Conservation (phyloP, 2,797 vertebrate species). For the Setipinna tenuifilis region DNA sequence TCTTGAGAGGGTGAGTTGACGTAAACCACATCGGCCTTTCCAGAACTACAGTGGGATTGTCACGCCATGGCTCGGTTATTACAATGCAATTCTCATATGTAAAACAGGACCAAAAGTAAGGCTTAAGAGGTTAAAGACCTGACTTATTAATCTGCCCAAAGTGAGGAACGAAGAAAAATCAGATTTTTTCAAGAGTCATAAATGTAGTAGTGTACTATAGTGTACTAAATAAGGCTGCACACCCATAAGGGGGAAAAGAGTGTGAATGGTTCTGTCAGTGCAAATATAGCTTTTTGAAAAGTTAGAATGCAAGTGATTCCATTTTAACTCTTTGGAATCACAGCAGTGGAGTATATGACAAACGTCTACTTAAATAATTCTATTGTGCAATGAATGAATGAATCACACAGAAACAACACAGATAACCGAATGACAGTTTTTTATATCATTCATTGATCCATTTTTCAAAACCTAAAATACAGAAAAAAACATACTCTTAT, state of each 20-base stretch:
- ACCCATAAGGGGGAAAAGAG: too few relatives aligned
- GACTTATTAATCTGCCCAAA: background rate
- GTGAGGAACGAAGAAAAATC: background rate
- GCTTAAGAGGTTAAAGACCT: background rate
- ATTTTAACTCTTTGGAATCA: background rate
- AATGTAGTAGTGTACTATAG: too few relatives aligned
- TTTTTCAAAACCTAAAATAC: slow-evolving; percentile 76
- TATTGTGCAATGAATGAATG: background rate
- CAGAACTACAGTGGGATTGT: background rate
- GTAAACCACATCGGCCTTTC: background rate
- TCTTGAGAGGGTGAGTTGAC: slow-evolving; percentile 1
- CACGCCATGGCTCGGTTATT: background rate
- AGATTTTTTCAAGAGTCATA: background rate
- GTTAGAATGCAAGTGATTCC: background rate
- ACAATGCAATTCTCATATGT: background rate
- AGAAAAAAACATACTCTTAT: slow-evolving; percentile 70
- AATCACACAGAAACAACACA: slow-evolving; percentile 35
- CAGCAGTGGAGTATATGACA: background rate
- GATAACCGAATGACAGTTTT: slow-evolving; percentile 69
- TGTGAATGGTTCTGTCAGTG: too few relatives aligned
- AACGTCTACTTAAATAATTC: background rate
- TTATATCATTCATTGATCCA: slow-evolving; percentile 76
- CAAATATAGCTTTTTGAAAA: too few relatives aligned
- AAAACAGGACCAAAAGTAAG: background rate
- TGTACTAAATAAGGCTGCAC: too few relatives aligned